Percentiles rank a stretch among this genome's conserved stretches.
Conservation (phyloP, 2,113 vertebrate genomes). For the Sturnira hondurensis region DNA sequence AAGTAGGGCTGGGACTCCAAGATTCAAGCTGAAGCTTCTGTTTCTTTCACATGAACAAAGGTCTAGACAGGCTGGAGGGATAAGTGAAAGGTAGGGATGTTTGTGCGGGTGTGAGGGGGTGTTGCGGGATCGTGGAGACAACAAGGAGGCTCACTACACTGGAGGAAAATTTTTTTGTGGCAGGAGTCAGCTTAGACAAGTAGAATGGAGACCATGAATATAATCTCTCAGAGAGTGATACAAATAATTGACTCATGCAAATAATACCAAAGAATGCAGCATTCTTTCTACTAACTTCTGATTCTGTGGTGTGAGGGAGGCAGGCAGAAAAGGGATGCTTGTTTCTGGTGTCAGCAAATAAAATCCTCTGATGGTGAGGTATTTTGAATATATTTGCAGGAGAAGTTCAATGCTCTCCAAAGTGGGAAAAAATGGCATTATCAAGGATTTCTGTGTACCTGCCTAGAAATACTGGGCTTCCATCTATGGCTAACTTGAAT, state of each 20-base stretch:
- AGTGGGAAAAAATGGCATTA: neutral
- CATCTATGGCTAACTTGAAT: neutral
- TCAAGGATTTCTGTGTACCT: neutral
- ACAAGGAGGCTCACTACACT: neutral
- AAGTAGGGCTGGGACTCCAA: neutral
- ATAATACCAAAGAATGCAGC: conserved; percentile 17
- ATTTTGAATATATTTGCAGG: neutral
- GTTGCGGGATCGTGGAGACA: neutral
- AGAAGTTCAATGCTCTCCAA: neutral
- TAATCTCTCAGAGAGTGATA: neutral
- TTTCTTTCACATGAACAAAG: neutral
- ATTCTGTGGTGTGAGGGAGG: neutral
- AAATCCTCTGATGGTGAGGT: neutral
- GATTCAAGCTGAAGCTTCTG: neutral
- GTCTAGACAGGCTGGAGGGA: neutral
- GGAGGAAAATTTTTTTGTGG: neutral
- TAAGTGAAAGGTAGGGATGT: neutral
- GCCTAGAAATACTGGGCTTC: neutral
- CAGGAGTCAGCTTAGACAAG: neutral
- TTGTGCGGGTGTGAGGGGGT: no score
- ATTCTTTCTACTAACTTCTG: conserved; percentile 13
- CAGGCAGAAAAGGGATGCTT: neutral
- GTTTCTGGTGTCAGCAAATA: neutral
- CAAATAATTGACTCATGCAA: conserved; percentile 41
- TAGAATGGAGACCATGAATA: neutral